These are phyloP conservation scores for Manduca sexta DNA, from an alignment of 1,140 invertebrate species.

Conservation along the genomic window DNA sequence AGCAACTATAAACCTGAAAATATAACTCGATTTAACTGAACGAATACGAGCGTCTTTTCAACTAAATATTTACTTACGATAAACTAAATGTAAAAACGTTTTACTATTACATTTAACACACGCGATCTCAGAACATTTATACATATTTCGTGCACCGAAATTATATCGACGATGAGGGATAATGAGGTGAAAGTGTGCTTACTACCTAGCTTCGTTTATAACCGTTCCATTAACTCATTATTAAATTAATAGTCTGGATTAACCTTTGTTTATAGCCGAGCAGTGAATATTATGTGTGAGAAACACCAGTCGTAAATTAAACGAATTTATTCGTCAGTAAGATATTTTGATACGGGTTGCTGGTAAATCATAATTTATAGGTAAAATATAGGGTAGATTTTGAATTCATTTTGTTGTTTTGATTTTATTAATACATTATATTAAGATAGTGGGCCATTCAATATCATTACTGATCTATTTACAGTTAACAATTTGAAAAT, in stretches of 20 bases:
- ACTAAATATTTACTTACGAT: slow-evolving; percentile 44
- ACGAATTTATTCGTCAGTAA: too few species aligned
- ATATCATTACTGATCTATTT: too few species aligned
- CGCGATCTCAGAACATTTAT: slow-evolving; percentile 22
- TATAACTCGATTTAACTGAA: slow-evolving; percentile 33
- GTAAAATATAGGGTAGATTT: too few species aligned
- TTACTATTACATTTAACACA: slow-evolving; percentile 34
- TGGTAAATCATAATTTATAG: too few species aligned
- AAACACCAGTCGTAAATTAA: neutral
- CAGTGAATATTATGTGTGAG: neutral
- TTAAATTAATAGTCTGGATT: neutral
- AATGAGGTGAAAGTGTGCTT: slow-evolving; percentile 8
- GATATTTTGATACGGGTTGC: too few species aligned
- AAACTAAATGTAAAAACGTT: slow-evolving; percentile 23
- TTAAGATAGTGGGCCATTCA: too few species aligned
- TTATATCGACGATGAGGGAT: slow-evolving; percentile 23
- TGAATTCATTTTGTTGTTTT: too few species aligned
- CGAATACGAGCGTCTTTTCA: slow-evolving; percentile 35
- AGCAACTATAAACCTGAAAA: slow-evolving; percentile 31
- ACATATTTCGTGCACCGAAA: slow-evolving; percentile 25
- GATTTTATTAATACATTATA: too few species aligned
- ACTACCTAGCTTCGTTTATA: neutral
- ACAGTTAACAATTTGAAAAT: too few species aligned
- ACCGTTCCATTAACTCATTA: neutral
- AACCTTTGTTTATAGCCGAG: too few species aligned